A percentile compares a stretch with the other conserved stretches of the same genome.
These are phyloP conservation scores for Chamaetylas fuelleborni DNA, from an alignment of 2,113 vertebrate genomes.

Conservation along the genomic window DNA sequence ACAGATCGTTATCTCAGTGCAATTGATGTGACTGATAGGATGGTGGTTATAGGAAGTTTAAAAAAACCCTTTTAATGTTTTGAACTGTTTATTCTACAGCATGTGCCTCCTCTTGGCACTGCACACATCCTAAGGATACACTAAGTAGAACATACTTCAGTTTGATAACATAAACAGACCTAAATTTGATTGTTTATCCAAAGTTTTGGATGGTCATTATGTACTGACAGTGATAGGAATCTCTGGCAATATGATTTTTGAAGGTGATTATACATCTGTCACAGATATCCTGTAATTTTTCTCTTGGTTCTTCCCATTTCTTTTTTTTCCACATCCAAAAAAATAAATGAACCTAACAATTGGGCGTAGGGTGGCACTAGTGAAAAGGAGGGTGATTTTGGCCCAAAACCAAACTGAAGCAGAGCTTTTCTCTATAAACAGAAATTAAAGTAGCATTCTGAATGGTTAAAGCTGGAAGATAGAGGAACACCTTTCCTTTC, in stretches of 20 bases:
- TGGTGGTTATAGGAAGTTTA: neutral
- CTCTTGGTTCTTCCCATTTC: neutral
- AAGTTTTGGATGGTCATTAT: neutral
- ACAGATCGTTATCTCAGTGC: neutral
- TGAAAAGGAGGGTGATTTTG: neutral
- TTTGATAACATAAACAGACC: neutral
- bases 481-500: neutral
- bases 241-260: neutral
- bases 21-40: neutral
- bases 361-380: neutral
- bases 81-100: neutral
- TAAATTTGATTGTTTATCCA: neutral
- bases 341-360: neutral
- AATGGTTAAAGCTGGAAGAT: neutral
- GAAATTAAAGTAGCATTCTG: neutral
- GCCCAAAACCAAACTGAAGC: neutral
- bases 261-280: neutral
- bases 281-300: neutral
- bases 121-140: neutral
- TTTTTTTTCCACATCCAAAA: neutral
- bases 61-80: neutral
- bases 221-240: neutral
- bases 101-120: neutral
- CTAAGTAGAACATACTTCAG: neutral
- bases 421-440: neutral